Conservation (phyloP, 1,140 invertebrate genomes). For the Ceratosolen fusciceps region DNA sequence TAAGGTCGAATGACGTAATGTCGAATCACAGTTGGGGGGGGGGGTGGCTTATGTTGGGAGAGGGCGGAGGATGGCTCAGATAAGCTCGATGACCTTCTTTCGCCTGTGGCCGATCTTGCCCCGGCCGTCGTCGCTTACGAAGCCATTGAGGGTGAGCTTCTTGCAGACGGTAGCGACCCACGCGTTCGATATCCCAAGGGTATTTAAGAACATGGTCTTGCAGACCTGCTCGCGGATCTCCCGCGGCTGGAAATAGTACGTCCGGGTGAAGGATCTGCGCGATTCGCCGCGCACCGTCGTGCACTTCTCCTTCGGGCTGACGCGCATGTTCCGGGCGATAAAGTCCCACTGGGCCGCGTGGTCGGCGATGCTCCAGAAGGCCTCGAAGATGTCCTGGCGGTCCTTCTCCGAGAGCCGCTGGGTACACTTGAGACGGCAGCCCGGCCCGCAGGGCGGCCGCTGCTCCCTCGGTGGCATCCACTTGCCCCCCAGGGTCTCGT, state of each 20-base stretch:
- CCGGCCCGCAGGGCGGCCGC: background rate
- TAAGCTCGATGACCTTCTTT: background rate
- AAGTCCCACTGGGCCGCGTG: slow-evolving; percentile 33
- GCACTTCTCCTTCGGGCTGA: slow-evolving; percentile 8
- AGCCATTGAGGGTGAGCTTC: background rate
- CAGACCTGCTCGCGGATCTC: background rate
- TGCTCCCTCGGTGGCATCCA: background rate
- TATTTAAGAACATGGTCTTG: slow-evolving; percentile 31
- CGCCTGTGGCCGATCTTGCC: slow-evolving; percentile 14
- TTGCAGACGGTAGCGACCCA: slow-evolving; percentile 29
- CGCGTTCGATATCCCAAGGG: slow-evolving; percentile 4
- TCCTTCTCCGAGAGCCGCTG: background rate
- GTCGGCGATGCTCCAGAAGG: slow-evolving; percentile 20
- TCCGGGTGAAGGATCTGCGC: background rate
- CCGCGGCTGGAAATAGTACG: background rate
- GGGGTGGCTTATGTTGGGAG: too few species aligned
- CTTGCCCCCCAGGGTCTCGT: background rate
- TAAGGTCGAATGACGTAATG: too few species aligned
- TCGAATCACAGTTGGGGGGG: too few species aligned
- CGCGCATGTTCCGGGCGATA: background rate
- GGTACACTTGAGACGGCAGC: slow-evolving; percentile 9
- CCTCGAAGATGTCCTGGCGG: background rate
- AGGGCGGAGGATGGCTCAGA: too few species aligned
- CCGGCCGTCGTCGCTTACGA: background rate
- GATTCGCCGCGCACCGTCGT: background rate